Evolutionary conservation across 2,113 vertebrate genomes (phyloP), one percentile per base, ranked within the genome.

Genomic region (Capra hircus): DNA sequence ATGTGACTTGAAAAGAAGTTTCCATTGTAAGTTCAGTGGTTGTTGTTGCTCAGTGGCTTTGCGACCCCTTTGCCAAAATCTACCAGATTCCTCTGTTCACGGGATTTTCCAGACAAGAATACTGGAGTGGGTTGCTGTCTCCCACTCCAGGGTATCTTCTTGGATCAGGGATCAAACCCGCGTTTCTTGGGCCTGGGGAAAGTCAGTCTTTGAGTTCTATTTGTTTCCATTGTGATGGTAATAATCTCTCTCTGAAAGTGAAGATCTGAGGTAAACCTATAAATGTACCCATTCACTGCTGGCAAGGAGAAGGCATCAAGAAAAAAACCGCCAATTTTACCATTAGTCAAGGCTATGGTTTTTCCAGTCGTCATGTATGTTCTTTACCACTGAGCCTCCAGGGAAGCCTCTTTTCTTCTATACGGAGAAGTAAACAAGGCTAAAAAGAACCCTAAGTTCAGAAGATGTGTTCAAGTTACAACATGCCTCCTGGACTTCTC

Each of bases 41-140:
- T 19, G 62, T 64, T 64, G 4, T 67, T 36, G 19, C n/a, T 71
- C 67, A 36, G 33, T 40, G 9, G n/a, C n/a, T 71, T 36, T 71
- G 67, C 0, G 1, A 71, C n/a, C 67, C 67, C 67, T 5, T 71
- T 0, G 2, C 10, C 17, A 43, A 27, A 77, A 43, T 13, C 71
- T 1, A 1, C 71, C 71, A 40, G n/a, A 43, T 43, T 77, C 71
- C 71, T 77, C 40, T 77, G 71, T 77, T 6, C 71, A 77, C 1
- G 1, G 40, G 71, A 77, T 77, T 77, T 43, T 77, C 23, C 40
- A 77, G 71, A 43, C 71, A 43, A 43, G 23, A 14, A 43, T 43
- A 74, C 71, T 43, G 21, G 71, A 74, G 36, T 43, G 3, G 36
- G 23, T 43, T 77, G 71, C 71, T 40, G 7, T 43, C 71, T 77